Conservation (phyloP, 2,888 invertebrate genomes). For the Pollenia angustigena region DNA sequence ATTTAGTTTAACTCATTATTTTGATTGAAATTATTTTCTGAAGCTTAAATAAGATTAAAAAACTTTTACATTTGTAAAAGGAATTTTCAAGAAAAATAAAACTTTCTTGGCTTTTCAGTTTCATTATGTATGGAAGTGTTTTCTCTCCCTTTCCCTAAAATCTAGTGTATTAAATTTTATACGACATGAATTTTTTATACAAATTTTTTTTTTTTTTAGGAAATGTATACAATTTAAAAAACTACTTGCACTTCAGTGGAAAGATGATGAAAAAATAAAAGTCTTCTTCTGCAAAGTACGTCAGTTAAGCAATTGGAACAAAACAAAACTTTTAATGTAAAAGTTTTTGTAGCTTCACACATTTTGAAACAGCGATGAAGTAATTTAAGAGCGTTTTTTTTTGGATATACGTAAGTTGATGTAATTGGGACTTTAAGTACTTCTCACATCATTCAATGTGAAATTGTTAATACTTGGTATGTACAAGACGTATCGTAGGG, state of each 20-base stretch:
- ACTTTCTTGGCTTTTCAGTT: not conserved
- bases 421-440: no score
- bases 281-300: not conserved
- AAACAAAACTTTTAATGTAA: slow-evolving; percentile 31
- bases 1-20: not conserved
- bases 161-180: slow-evolving; percentile 8
- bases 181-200: slow-evolving; percentile 6
- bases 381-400: no score
- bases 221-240: not conserved
- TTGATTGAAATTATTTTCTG: not conserved
- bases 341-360: not conserved
- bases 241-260: not conserved
- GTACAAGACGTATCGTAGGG: no score
- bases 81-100: not conserved
- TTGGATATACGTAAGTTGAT: no score
- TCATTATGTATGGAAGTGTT: not conserved
- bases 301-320: slow-evolving; percentile 2
- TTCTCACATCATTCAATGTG: no score
- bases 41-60: slow-evolving; percentile 12
- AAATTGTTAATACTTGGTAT: no score
- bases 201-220: not conserved
- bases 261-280: not conserved
- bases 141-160: not conserved
- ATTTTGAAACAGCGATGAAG: no score
- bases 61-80: slow-evolving; percentile 8